Evolutionary conservation across 2,113 vertebrate species (phyloP), one percentile per base, ranked within the genome.

Genomic region (Rhinolophus sinicus): DNA sequence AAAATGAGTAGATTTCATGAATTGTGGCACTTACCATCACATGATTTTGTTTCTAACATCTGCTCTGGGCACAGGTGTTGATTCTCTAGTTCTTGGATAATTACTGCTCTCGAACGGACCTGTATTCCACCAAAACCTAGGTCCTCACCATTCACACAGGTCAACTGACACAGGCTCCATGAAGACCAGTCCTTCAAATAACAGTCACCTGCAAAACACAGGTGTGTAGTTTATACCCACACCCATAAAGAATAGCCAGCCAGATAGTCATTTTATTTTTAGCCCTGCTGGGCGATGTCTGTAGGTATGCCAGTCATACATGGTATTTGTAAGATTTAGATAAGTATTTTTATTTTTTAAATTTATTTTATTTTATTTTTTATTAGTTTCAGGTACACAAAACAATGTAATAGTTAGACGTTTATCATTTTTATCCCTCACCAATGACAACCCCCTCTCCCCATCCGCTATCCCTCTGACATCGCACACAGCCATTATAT

Each of bases 111-210:
- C 0, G 99, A 99, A 58, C 99, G 99, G 16, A 99, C 99, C 98
- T 99, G 99, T 86, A 99, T 98, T 4, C 99, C 99, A 38, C 99
- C 99, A 38, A 99, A 99, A 90, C 99, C 99, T 0, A 99, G 98
- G 62, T 99, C 99, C 58, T 99, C 99, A 2, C 99, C 99, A 52
- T 99, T 99, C 38, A 99, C 99, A 90, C 99, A 99, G 96, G 99
- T 99, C 91, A 99, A 98, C 90, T 99, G 99, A 89, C 99, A 99
- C 1, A 98, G 97, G 97, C 99, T 99, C 99, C 99, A 99, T 30
- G 99, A 98, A 3, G 99, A 99, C 99, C 99, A 99, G 94, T 99
- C 99, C 97, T 99, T 99, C 98, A 99, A 98, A 95, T 99, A 99
- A 97, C 99, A 99, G 93, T 99, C 99, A 47, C 99, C 99, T 99